Conservation (phyloP, 1,140 invertebrate species). For the Riptortus pedestris region DNA sequence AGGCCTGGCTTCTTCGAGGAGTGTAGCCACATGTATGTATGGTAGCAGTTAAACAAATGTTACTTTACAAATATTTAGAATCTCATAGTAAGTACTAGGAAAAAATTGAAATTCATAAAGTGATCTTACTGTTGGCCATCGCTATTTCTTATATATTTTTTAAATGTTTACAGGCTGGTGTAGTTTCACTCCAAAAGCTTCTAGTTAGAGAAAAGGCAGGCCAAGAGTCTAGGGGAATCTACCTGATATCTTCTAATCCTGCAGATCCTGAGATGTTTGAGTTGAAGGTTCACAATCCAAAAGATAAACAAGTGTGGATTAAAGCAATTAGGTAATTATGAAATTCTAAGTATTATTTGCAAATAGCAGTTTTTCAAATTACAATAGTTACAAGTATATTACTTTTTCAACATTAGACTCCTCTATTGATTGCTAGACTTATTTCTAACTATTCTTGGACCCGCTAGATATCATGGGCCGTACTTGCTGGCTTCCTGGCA, state of each 20-base stretch:
- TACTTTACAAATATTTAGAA: no score
- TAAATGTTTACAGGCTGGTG: constrained; percentile 58
- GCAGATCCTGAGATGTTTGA: constrained; percentile 91
- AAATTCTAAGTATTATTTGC: no score
- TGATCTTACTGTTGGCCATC: neutral
- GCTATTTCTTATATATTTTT: constrained; percentile 11
- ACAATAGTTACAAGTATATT: no score
- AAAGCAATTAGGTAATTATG: constrained; percentile 50
- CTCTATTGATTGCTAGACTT: no score
- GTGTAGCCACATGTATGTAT: no score
- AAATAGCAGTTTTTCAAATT: no score
- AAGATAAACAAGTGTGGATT: constrained; percentile 82
- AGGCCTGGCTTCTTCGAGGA: no score
- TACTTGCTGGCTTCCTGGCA: neutral
- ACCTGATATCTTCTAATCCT: constrained; percentile 77
- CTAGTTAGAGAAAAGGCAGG: constrained; percentile 86
- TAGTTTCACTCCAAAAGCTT: constrained; percentile 81
- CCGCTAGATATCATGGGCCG: neutral
- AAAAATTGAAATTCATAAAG: no score
- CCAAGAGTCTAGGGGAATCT: constrained; percentile 74
- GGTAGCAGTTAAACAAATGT: no score
- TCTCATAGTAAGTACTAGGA: no score
- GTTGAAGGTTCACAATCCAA: constrained; percentile 75
- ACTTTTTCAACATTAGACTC: no score
- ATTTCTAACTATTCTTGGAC: no score